Evolutionary conservation across 2,113 vertebrate species (phyloP), one percentile per base, ranked within the genome.

Genomic region (Pomatorhinus ruficollis): DNA sequence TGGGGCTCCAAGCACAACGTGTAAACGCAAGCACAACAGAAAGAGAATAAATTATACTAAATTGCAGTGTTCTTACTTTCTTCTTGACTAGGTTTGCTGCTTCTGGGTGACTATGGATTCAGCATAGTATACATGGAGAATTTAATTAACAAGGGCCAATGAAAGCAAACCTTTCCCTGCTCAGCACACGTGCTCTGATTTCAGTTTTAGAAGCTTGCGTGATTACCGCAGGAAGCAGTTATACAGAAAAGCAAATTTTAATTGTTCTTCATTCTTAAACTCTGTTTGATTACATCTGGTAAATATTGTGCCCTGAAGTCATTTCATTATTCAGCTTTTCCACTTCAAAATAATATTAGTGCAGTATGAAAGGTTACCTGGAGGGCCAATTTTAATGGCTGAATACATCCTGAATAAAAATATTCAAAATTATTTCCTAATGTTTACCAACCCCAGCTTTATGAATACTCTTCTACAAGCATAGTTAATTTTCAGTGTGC

Each of bases 231-330:
- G 68, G 85, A 93, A 92, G 30, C n/a, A 74, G 28, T 59, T 82
- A 63, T 37, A 68, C 12, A 83, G 42, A 82, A 89, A 84, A 90
- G 33, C 11, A 90, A 79, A 83, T 54, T 56, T 45, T 50, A 49
- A 40, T 54, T 75, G 25, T 79, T 82, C 74, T 60, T 90, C 80
- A 64, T 86, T 90, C 77, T 87, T 68, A 84, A 75, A 71, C 37
- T 83, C 54, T 83, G 49, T 76, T 93, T 93, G 89, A 90, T 84
- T 94, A 69, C 28, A 74, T 87, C 56, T 92, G 65, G 70, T 93
- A 95, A 94, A 94, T 92, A 92, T 77, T 92, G 64, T 89, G 63
- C 88, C 92, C 81, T 74, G 63, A 74, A 80, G 59, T 82, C 84
- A 74, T 66, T 74, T 87, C 92, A 84, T 95, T 93, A 93, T 76